Base-by-base conservation (phyloP, 2,888 invertebrate species). In the Clitarchus hookeri region DNA sequence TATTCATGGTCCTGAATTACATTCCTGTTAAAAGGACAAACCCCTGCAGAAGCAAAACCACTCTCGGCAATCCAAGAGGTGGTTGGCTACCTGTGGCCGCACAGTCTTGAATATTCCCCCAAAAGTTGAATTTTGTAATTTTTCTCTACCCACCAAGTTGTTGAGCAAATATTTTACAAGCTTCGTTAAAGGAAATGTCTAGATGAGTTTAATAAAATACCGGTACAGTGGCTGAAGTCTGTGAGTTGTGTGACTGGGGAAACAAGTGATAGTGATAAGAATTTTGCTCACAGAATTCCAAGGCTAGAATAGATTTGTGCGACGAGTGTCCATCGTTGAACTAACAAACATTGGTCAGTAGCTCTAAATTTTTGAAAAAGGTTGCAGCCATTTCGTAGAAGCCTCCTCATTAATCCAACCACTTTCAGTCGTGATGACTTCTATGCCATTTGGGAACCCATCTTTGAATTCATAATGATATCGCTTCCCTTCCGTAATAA, bases 361-460 rank as follows among this genome's bases (percentile, higher is more conserved):
- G 36, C 84, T 12, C 78, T 2, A 78, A 36, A 25, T 84, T 84
- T 44, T 19, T 84, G 53, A 36, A 84, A 84, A n/a, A 36, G 6
- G 54, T 13, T 84, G 25, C 25, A 84, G 27, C 25, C n/a, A 84
- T 84, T 84, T 54, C 44, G 53, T 13, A 13, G 65, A 54, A 54
- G 27, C 26, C 19, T 84, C 84, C 36, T 36, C 36, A 36, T 36
- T 36, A 36, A 36, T 36, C 4, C 36, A 36, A 4, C 4, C 36
- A 36, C 36, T 36, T 36, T 84, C 44, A 36, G 36, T 44, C 78
- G 78, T 84, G 44, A 44, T 78, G n/a, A 78, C 23, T 12, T 19
- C 11, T 78, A 36, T 78, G n/a, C 36, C 79, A 84, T 78, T 84
- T 36, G 84, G 84, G 44, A 84, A 79, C 27, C 44, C 44, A n/a